Percentiles rank a stretch among this genome's conserved stretches.
phyloP scores from a whole-genome alignment of 2,888 invertebrate species.

The Ceramica pisi region DNA sequence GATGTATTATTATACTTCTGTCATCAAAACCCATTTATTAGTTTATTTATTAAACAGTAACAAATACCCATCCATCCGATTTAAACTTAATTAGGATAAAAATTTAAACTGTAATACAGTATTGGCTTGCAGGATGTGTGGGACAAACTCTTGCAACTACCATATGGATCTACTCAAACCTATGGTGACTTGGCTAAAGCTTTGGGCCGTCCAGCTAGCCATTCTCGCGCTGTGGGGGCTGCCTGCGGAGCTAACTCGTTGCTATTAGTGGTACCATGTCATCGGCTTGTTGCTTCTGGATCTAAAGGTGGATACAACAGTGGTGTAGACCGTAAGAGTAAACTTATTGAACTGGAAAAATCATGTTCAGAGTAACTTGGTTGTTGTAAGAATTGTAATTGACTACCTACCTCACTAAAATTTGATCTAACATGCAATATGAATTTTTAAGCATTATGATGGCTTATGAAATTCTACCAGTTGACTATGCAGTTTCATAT shows the following conservation, averaged over 20 bases:
- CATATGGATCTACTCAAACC: conserved; percentile 82
- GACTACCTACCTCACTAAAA: background rate
- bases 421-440: background rate
- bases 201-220: conserved; percentile 79
- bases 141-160: conserved; percentile 79
- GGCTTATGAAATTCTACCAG: background rate
- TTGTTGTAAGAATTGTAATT: background rate
- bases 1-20: too few relatives aligned
- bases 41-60: too few relatives aligned
- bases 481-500: background rate
- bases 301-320: conserved; percentile 86
- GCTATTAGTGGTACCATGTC: conserved; percentile 84
- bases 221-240: conserved; percentile 84
- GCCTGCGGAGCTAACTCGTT: conserved; percentile 85
- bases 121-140: conserved; percentile 79
- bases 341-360: conserved; percentile 87
- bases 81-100: too few relatives aligned
- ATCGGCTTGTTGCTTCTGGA: conserved; percentile 79
- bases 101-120: too few relatives aligned
- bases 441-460: background rate
- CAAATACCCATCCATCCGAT: too few relatives aligned
- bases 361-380: conserved; percentile 61
- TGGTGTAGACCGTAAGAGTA: conserved; percentile 88
- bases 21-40: too few relatives aligned
- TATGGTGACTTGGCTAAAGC: conserved; percentile 83